Evolutionary conservation across 2,888 invertebrate species (phyloP), one percentile per base, ranked within the genome.

Genomic region (Geotrupes spiniger): DNA sequence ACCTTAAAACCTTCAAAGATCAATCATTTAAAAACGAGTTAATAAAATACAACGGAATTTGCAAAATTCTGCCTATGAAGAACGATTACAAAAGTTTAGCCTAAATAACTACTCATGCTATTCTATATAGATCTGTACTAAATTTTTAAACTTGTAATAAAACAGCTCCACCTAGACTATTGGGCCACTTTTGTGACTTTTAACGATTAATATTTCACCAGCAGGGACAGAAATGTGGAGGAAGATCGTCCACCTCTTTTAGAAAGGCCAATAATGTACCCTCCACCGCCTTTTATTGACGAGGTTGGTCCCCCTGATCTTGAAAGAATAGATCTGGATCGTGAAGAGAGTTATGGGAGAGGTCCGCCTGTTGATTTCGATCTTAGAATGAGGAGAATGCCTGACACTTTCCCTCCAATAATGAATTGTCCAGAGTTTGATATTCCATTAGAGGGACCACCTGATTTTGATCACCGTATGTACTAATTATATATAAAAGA

Each of bases 351-450:
- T 2, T 15, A 33, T 4, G 11, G 33, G 14, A 12, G 14, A 14
- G 21, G 21, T n/a, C 27, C 40, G 42, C 53, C 50, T n/a, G 49
- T 54, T 38, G 56, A 57, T 25, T 57, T 53, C 5, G 54, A 54
- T 5, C 49, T 38, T 36, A 36, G 36, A 9, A 26, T 14, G 17
- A 27, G 47, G 26, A 25, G 33, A 12, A 29, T 41, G 9, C 37
- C 46, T 2, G 52, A 49, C 11, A 25, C 28, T 28, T 52, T 49
- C 21, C 21, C 21, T 4, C 21, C 21, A 4, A 21, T 21, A 49
- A 47, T 48, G 41, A 74, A 72, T 42, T 68, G 65, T 46, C 65
- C 69, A 1, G 71, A 72, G 3, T 72, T 69, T 43, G 72, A 72
- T 53, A 65, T 65, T 3, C 10, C 4, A 6, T 4, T 21, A 21